Conservation (phyloP, 2,797 vertebrate species). For the Xiphophorus birchmanni region DNA sequence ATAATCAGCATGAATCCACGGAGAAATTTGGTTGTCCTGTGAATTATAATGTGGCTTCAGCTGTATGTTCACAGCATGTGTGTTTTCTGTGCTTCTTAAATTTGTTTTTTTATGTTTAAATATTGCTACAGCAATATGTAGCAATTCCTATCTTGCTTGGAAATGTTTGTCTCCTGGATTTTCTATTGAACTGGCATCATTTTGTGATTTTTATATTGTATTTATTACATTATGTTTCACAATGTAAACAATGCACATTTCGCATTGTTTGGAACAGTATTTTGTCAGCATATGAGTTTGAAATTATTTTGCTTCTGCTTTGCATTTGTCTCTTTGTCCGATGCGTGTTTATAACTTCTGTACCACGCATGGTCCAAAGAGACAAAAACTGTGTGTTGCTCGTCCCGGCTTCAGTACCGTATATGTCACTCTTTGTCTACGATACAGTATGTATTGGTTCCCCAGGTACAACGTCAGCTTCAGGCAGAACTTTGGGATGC, state of each 20-base stretch:
- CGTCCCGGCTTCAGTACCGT: slow-evolving; percentile 63
- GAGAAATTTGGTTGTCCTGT: background rate
- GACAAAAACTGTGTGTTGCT: slow-evolving; percentile 60
- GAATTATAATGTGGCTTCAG: slow-evolving; percentile 35
- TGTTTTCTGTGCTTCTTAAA: slow-evolving; percentile 21
- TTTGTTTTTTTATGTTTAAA: slow-evolving; percentile 5
- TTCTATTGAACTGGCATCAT: slow-evolving; percentile 25
- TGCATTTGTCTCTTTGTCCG: slow-evolving; percentile 62
- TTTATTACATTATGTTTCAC: slow-evolving; percentile 27
- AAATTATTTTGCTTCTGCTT: slow-evolving; percentile 56
- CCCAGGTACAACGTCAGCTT: slow-evolving; percentile 97
- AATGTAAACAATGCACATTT: slow-evolving; percentile 50
- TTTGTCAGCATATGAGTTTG: slow-evolving; percentile 24
- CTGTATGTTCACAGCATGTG: slow-evolving; percentile 39
- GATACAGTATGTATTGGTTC: slow-evolving; percentile 78
- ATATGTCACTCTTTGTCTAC: slow-evolving; percentile 74
- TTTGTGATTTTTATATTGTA: slow-evolving; percentile 18
- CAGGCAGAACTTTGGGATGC: slow-evolving; percentile 88
- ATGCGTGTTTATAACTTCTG: slow-evolving; percentile 11
- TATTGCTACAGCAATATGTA: background rate
- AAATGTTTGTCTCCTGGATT: background rate
- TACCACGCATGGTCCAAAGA: slow-evolving; percentile 47
- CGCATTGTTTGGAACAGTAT: slow-evolving; percentile 52
- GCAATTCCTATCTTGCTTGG: slow-evolving; percentile 2
- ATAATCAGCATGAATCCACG: background rate